Conservation (phyloP, 2,888 invertebrate species). For the Seira ritae region DNA sequence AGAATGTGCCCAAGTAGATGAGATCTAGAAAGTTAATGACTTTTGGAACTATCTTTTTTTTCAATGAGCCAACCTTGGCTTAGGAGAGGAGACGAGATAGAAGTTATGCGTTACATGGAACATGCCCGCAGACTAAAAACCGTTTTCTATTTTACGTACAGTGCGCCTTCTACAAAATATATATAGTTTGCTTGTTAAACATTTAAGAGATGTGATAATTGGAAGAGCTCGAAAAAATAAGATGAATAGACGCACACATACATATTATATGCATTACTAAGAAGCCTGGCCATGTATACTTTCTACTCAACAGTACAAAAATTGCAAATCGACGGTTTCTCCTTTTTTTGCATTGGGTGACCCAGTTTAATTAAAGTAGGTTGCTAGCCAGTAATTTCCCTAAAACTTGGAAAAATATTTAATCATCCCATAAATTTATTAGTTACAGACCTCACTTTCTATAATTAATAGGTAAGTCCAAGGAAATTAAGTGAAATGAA, state of each 20-base stretch:
- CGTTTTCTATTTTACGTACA: too few relatives aligned
- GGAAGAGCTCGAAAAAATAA: constrained; percentile 16
- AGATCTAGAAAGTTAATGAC: constrained; percentile 37
- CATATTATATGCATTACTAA: neutral
- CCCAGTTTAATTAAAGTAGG: constrained; percentile 54
- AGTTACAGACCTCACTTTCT: too few relatives aligned
- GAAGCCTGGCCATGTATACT: neutral
- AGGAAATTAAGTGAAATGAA: too few relatives aligned
- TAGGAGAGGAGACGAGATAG: too few relatives aligned
- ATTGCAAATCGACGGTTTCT: constrained; percentile 26
- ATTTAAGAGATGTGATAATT: neutral
- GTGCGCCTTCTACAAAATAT: neutral
- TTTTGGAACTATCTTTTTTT: constrained; percentile 20
- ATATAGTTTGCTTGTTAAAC: neutral
- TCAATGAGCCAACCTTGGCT: neutral
- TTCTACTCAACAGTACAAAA: neutral
- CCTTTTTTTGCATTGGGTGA: constrained; percentile 31
- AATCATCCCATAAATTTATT: neutral
- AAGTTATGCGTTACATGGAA: too few relatives aligned
- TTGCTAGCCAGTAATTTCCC: constrained; percentile 52
- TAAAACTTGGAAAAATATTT: constrained; percentile 27
- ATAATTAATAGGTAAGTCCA: too few relatives aligned
- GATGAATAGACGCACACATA: too few relatives aligned
- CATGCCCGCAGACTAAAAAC: too few relatives aligned
- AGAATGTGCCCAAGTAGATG: neutral